Evolutionary conservation across 2,797 vertebrate species (phyloP).

Genomic region (Anguilla anguilla): DNA sequence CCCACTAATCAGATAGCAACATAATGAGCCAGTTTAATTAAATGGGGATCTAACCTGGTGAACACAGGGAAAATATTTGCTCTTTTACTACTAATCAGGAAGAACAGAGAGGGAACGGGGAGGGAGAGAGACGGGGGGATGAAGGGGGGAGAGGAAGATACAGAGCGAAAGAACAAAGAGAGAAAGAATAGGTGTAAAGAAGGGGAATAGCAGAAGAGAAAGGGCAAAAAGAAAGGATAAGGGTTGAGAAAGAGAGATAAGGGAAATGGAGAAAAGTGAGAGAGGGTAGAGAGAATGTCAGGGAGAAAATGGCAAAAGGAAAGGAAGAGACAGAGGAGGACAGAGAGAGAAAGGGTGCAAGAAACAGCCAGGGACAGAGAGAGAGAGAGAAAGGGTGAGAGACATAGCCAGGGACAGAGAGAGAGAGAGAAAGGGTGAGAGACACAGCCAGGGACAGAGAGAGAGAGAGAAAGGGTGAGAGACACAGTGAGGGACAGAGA

Average conservation of each 20-base stretch:
- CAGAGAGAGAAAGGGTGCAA: background rate
- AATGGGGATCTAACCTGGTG: constrained; percentile 98
- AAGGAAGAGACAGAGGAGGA: too few species aligned
- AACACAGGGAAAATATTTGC: constrained; percentile 99
- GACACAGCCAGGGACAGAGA: background rate
- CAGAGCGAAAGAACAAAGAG: constrained; percentile 20
- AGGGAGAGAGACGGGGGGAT: background rate
- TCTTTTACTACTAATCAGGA: constrained; percentile 97
- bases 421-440: background rate
- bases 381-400: constrained; percentile 29
- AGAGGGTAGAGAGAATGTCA: constrained; percentile 48
- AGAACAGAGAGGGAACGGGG: constrained; percentile 59
- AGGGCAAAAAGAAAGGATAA: background rate
- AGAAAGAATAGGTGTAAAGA: background rate
- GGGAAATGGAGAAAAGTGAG: background rate
- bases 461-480: constrained; percentile 29
- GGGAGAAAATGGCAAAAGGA: background rate
- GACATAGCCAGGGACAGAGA: too few species aligned
- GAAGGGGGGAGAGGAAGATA: constrained; percentile 29
- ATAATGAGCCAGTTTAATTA: constrained; percentile 99
- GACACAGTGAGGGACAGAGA: background rate
- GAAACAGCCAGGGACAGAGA: background rate
- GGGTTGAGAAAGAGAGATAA: background rate
- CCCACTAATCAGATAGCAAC: constrained; percentile 98
- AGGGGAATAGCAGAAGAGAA: background rate